These are phyloP conservation scores for Larimichthys polyactis DNA, from an alignment of 2,113 vertebrate species.

Conservation along the genomic window DNA sequence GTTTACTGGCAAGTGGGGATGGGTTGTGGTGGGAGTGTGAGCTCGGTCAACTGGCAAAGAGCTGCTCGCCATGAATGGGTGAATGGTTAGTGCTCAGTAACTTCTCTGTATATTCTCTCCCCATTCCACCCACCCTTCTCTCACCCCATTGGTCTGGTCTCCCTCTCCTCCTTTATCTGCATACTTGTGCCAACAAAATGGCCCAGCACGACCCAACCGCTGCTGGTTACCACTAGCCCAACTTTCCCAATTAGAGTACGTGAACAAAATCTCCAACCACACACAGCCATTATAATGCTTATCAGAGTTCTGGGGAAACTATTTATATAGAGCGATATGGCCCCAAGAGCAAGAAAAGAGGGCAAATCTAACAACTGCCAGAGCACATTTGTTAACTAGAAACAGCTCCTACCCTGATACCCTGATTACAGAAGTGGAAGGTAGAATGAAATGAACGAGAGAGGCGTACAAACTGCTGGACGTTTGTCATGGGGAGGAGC, in stretches of 20 bases:
- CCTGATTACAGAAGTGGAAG: neutral
- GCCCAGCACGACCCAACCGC: neutral
- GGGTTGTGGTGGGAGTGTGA: neutral
- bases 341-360: slow-evolving; percentile 2
- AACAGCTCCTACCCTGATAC: neutral
- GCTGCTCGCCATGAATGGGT: slow-evolving; percentile 45
- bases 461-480: slow-evolving; percentile 42
- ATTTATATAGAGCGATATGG: neutral
- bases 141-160: slow-evolving; percentile 32
- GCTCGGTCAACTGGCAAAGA: slow-evolving; percentile 51
- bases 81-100: slow-evolving; percentile 53
- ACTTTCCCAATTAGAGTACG: neutral
- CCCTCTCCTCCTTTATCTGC: slow-evolving; percentile 20
- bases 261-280: neutral
- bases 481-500: slow-evolving; percentile 33
- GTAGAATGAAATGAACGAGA: neutral
- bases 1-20: neutral
- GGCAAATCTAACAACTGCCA: neutral
- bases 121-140: slow-evolving; percentile 10
- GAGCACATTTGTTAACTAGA: neutral
- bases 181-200: neutral
- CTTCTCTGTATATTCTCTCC: slow-evolving; percentile 41
- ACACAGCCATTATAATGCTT: neutral
- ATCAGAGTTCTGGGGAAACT: neutral
- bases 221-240: neutral